Evolutionary conservation across 2,888 invertebrate genomes (phyloP), one percentile per base, ranked within the genome.

Genomic region (Eristalinus sepulchralis): DNA sequence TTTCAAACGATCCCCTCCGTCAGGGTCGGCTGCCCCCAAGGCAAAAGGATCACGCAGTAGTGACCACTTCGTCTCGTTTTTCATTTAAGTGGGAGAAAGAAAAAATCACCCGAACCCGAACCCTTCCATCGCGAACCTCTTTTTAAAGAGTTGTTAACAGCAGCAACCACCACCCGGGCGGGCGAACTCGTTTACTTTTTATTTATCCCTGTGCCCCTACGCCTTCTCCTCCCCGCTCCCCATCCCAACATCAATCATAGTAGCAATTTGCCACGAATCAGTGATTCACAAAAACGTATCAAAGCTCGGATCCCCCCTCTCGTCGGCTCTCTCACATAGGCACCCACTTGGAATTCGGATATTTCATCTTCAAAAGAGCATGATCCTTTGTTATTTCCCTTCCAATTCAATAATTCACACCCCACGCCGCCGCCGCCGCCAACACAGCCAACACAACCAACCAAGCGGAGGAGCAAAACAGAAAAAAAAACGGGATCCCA

Each of bases 371-470:
- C 81, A 73, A 73, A 85, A 81, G 82, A 85, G 60, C 77, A 82
- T 73, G 67, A 85, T 85, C 77, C 82, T 85, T 85, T 85, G 81
- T 81, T 81, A 73, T 77, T 85, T 53, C 63, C 47, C 68, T 85
- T 82, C 82, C 82, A 77, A 73, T 82, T 82, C 85, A 85, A 78
- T 77, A 82, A 77, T 70, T 82, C 82, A 77, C 72, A 77, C 85
- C 62, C 47, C 47, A 13, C 22, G 9, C n/a, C 2, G 59, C 5
- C 11, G 0, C n/a, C 11, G 3, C 11, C 24, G 3, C 11, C 4
- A 1, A 11, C 22, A 10, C 20, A 3, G 22, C 17, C 39, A 8
- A 68, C n/a, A 31, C 62, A 5, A 9, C 11, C 31, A 20, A 27
- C 27, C 62, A 62, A 24, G 36, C 17, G 3, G 24, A 57, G 31